Conservation (phyloP, 2,797 vertebrate genomes). For the Dendrocincla fuliginosa region DNA sequence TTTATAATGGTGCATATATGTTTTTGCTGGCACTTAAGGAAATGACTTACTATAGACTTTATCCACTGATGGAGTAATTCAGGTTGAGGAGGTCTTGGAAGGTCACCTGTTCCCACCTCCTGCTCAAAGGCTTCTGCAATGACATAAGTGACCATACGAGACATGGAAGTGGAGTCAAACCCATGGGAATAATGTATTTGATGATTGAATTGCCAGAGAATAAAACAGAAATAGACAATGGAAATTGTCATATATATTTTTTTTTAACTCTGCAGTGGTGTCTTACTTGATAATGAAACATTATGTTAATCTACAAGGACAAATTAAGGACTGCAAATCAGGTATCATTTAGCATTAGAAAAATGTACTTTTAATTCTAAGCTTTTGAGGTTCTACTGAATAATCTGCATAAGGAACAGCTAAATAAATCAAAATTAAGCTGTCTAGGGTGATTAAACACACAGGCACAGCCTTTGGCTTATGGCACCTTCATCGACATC, state of each 20-base stretch:
- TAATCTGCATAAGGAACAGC: background rate
- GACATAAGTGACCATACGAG: background rate
- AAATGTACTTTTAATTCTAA: background rate
- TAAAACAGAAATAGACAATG: background rate
- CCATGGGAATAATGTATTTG: background rate
- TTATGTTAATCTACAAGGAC: background rate
- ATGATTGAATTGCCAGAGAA: background rate
- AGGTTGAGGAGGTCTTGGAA: background rate
- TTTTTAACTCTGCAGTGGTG: background rate
- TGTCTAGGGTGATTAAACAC: background rate
- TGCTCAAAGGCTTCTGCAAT: background rate
- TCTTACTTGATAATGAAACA: background rate
- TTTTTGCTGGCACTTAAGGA: background rate
- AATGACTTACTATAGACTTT: background rate
- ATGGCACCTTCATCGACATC: background rate
- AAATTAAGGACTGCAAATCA: background rate
- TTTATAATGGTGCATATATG: background rate
- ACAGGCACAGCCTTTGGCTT: background rate
- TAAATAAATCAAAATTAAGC: conserved; percentile 7
- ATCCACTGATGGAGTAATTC: background rate
- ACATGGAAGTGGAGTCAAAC: background rate
- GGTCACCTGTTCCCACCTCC: background rate
- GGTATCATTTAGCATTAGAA: background rate
- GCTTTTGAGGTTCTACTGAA: background rate
- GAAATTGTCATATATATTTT: background rate